Percentiles rank a stretch among this genome's conserved stretches.
phyloP scores from a whole-genome alignment of 1,140 invertebrate genomes.

The Olivierus martensii region DNA sequence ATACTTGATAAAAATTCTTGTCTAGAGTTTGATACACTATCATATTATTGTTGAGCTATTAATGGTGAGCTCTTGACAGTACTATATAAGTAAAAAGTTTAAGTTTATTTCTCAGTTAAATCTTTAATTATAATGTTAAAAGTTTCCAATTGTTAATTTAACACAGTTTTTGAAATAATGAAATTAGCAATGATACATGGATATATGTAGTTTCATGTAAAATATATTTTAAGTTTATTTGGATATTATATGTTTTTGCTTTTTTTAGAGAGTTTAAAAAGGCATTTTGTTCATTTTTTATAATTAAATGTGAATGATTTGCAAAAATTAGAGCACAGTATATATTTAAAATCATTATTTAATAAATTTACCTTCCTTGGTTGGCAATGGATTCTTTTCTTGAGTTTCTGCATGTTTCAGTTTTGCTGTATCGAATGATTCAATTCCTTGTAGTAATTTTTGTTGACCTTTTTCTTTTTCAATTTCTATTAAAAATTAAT shows the following conservation, averaged over 20 bases:
- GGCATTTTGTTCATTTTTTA: neutral
- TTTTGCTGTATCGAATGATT: constrained; percentile 68
- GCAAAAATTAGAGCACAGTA: neutral
- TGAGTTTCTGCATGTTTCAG: constrained; percentile 77
- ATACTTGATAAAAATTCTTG: too few species aligned
- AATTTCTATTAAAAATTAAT: constrained; percentile 44
- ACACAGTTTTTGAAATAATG: too few species aligned
- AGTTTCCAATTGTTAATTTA: too few species aligned
- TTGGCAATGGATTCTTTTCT: constrained; percentile 78
- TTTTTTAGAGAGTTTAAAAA: neutral
- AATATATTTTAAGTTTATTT: too few species aligned
- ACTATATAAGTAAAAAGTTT: too few species aligned
- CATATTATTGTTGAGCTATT: too few species aligned
- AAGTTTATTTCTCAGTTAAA: too few species aligned
- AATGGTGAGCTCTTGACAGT: too few species aligned
- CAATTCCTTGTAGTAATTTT: constrained; percentile 70
- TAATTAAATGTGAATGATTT: neutral
- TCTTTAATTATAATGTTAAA: too few species aligned
- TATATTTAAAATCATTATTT: neutral
- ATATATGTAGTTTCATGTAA: too few species aligned
- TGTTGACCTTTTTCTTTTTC: constrained; percentile 73
- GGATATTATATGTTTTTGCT: neutral
- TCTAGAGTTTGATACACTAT: too few species aligned
- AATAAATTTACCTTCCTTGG: constrained; percentile 56
- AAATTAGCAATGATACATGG: too few species aligned